Evolutionary conservation across 2,888 invertebrate species (phyloP), one percentile per base, ranked within the genome.

Genomic region (Prenolepis imparis): DNA sequence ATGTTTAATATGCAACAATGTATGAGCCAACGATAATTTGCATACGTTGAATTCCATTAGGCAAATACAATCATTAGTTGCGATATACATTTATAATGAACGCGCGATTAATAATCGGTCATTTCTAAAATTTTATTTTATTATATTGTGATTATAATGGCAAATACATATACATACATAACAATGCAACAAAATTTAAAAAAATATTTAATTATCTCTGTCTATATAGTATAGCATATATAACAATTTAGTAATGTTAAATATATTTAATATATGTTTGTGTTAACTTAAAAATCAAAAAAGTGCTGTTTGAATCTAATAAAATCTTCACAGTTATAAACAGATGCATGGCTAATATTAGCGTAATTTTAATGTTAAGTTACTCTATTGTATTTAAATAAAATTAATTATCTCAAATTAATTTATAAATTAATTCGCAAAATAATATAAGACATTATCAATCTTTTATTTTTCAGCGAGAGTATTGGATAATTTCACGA

Each of bases 11-110:
- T 41, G 12, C 41, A 77, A 59, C 36, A 36, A 59, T 78, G 41
- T 21, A 48, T 36, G 24, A 44, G 12, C 8, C 32, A 32, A n/a
- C 18, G 44, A 36, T 59, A 80, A 80, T 80, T 78, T 80, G 59
- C 72, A 80, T 72, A 28, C 36, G 44, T 72, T 80, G 59, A 80
- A 80, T 80, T 72, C 70, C 36, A 59, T 72, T 80, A 80, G 36
- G 59, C 24, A 80, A 72, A 70, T 78, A 24, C 44, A 70, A 18
- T 41, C 57, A 39, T n/a, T 44, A 18, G 78, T 78, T 70, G n/a
- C n/a, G 44, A 70, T 44, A 41, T 70, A 44, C 72, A 80, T 70
- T 80, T 70, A 78, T 70, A 70, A 72, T 59, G 44, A 44, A 36
- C 8, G 9, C 21, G 15, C 21, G 24, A 52, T 44, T 32, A 44